These are phyloP conservation scores for Papilio aristodemus DNA, from an alignment of 1,140 invertebrate species.

Conservation along the genomic window DNA sequence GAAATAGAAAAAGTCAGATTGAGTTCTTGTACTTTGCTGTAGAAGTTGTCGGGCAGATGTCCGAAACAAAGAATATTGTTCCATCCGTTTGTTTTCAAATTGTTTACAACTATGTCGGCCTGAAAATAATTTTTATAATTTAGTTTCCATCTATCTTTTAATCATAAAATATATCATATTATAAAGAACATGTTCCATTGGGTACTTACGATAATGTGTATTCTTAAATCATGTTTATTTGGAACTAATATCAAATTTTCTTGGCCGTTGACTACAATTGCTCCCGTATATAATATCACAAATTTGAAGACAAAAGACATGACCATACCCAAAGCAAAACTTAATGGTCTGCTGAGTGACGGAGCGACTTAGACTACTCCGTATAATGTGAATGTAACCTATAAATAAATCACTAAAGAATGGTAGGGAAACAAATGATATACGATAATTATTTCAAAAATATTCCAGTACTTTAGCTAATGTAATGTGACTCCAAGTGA, in stretches of 20 bases:
- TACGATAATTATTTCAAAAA: neutral
- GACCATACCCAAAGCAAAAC: neutral
- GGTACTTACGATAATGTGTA: constrained; percentile 49
- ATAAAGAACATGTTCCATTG: no score
- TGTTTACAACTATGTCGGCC: constrained; percentile 48
- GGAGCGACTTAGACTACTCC: neutral
- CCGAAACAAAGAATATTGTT: constrained; percentile 55
- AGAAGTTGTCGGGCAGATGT: constrained; percentile 52
- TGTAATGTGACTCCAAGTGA: neutral
- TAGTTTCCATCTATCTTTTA: neutral
- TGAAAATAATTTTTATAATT: constrained; percentile 40
- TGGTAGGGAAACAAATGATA: neutral
- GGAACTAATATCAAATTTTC: constrained; percentile 1
- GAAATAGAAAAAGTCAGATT: constrained; percentile 45
- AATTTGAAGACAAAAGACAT: constrained; percentile 2
- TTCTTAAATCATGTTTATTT: constrained; percentile 35
- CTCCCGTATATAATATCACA: neutral
- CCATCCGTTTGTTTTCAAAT: constrained; percentile 59
- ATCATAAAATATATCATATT: no score
- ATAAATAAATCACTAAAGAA: neutral
- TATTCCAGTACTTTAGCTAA: constrained; percentile 14
- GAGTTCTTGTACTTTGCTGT: constrained; percentile 43
- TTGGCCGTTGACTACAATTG: neutral
- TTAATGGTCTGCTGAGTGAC: neutral
- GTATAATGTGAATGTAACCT: neutral